Base-by-base conservation (phyloP, 1,140 invertebrate genomes). In the Zelostemma sp. region DNA sequence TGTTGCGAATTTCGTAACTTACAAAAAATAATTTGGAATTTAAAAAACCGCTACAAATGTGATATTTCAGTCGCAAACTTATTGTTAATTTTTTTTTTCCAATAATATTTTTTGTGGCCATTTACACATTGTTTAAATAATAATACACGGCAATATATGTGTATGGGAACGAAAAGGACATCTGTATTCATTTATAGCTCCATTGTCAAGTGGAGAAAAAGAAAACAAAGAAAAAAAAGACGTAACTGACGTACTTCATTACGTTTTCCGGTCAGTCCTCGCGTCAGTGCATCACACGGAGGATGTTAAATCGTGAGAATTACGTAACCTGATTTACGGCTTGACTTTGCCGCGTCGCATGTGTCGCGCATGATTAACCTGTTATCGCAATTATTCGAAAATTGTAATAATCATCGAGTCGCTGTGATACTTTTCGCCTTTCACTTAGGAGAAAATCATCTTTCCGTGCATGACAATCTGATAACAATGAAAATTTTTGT, bases 301-400 rank as follows among this genome's bases (percentile, higher is more conserved):
- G 64, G 60, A 67, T 72, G 63, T 63, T 72, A 68, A 68, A 60
- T 72, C 60, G 60, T 72, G 60, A 64, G 61, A 68, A 68, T 72
- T 64, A 65, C 61, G 64, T 57, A 72, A 72, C 64, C 51, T 49
- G 63, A 68, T 64, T 72, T 61, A 64, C 56, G 62, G 63, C 59
- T 56, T 40, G 28, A 19, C 16, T 48, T 25, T 55, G 48, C 15
- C 38, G 40, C 49, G 45, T 71, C 58, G 56, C 46, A 62, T 62
- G 59, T 63, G 21, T 25, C 21, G 8, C 21, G 21, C 21, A 25
- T 25, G 3, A 25, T 25, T n/a, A n/a, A 11, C 5, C 11, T 9
- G 6, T 35, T 35, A 35, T 35, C 21, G 3, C 8, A n/a, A n/a
- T 25, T 4, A 25, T 8, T 25, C 21, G 8, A 25, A 25, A 25